phyloP scores from a whole-genome alignment of 2,797 vertebrate genomes.

The Anabacerthia variegaticeps region DNA sequence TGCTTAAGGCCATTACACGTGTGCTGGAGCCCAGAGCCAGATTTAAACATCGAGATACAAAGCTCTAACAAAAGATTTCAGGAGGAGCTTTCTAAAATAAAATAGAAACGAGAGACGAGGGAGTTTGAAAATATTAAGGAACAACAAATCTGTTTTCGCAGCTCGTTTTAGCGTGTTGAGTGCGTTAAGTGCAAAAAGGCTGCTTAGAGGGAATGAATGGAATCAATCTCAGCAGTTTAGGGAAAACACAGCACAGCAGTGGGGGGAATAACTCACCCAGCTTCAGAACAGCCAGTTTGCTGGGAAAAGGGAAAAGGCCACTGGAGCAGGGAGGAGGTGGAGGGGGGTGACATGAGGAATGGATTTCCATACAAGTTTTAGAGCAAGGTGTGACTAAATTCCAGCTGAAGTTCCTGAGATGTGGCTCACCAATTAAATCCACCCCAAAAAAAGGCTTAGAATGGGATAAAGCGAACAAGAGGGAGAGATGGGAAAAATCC shows the following conservation, averaged over 20 bases:
- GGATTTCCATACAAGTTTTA: neutral
- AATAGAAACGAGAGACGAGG: neutral
- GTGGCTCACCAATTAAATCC: rapidly evolving
- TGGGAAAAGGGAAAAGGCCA: neutral
- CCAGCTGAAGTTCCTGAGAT: neutral
- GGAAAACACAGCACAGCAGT: neutral
- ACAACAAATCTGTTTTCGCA: slow-evolving; percentile 10
- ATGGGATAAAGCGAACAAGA: neutral
- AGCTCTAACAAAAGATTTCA: neutral
- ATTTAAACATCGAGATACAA: neutral
- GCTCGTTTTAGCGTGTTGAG: neutral
- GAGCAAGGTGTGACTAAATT: neutral
- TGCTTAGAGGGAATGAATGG: neutral
- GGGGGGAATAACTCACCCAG: neutral
- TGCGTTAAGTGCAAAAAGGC: neutral
- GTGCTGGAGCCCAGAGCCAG: neutral
- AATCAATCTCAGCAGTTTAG: neutral
- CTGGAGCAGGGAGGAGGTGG: neutral
- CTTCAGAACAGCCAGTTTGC: neutral
- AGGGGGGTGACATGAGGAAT: neutral
- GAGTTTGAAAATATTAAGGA: slow-evolving; percentile 24
- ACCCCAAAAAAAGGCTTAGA: neutral
- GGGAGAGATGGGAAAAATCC: neutral
- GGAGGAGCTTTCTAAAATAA: neutral
- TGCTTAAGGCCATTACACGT: neutral